phyloP scores from a whole-genome alignment of 2,797 vertebrate species.

The Prionace glauca region DNA sequence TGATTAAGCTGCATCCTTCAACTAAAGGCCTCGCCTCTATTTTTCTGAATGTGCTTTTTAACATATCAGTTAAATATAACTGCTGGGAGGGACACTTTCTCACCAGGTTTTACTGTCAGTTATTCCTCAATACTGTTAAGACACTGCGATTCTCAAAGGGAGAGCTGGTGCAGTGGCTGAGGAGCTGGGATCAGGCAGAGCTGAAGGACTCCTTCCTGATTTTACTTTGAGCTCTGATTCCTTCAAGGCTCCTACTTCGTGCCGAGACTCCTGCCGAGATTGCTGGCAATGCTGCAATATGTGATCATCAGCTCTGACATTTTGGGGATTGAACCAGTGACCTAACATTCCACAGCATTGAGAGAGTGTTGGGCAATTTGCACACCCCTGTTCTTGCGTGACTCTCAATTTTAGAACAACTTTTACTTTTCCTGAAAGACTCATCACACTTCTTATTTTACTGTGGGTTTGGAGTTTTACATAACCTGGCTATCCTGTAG shows the following conservation, averaged over 20 bases:
- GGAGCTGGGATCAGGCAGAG: not conserved
- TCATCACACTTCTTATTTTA: not conserved
- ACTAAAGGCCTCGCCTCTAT: not conserved
- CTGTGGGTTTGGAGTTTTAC: not conserved
- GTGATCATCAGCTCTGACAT: not conserved
- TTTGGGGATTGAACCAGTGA: not conserved
- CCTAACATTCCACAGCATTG: not conserved
- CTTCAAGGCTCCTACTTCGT: not conserved
- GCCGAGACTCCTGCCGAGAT: not conserved
- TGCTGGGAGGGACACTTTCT: not conserved
- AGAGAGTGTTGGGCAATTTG: not conserved
- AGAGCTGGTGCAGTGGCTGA: not conserved
- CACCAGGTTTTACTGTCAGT: not conserved
- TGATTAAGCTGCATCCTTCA: not conserved
- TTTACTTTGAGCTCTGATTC: not conserved
- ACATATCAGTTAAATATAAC: not conserved
- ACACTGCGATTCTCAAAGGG: not conserved
- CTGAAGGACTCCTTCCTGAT: not conserved
- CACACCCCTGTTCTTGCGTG: not conserved
- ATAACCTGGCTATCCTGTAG: too few species aligned
- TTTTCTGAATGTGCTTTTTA: not conserved
- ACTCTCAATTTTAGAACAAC: too few species aligned
- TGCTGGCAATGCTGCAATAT: not conserved
- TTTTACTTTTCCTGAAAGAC: not conserved
- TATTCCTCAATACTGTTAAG: not conserved